These are phyloP conservation scores for Poeciliopsis retropinna DNA, from an alignment of 2,113 vertebrate genomes.

Conservation along the genomic window DNA sequence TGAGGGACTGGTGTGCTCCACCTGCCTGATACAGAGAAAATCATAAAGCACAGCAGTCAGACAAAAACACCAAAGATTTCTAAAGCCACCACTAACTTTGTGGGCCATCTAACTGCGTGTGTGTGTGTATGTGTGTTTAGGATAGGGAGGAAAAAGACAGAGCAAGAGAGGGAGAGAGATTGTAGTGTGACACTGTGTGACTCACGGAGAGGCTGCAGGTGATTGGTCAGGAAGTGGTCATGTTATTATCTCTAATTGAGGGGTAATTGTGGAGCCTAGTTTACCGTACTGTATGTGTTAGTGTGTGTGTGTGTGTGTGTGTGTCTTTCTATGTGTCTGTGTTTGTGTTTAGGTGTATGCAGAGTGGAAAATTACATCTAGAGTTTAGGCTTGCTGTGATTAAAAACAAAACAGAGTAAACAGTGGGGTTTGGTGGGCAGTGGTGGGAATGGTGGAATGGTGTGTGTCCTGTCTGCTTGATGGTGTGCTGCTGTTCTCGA, in stretches of 20 bases:
- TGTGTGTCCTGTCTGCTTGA: conserved; percentile 37
- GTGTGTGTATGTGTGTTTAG: conserved; percentile 38
- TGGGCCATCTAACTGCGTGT: conserved; percentile 57
- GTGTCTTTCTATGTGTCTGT: conserved; percentile 72
- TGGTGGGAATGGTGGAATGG: conserved; percentile 47
- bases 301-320: conserved; percentile 52
- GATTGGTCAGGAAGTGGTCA: conserved; percentile 80
- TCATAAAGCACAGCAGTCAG: conserved; percentile 61
- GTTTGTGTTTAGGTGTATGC: conserved; percentile 78
- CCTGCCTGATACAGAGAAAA: conserved; percentile 66
- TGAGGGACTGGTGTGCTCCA: conserved; percentile 65
- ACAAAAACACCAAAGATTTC: conserved; percentile 68
- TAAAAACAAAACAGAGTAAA: conserved; percentile 78
- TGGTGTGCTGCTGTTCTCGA: conserved; percentile 8
- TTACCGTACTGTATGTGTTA: conserved; percentile 66
- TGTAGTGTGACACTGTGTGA: conserved; percentile 51
- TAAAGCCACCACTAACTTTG: conserved; percentile 66
- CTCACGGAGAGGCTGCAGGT: conserved; percentile 74
- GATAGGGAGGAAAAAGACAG: conserved; percentile 12
- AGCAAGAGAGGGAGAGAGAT: conserved; percentile 16
- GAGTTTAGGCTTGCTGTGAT: conserved; percentile 73
- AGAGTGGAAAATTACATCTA: conserved; percentile 74
- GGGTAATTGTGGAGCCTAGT: conserved; percentile 73
- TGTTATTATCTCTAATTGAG: conserved; percentile 81
- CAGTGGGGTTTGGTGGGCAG: conserved; percentile 67